Conservation (phyloP, 1,140 invertebrate species). For the Paracyclopina nana region DNA sequence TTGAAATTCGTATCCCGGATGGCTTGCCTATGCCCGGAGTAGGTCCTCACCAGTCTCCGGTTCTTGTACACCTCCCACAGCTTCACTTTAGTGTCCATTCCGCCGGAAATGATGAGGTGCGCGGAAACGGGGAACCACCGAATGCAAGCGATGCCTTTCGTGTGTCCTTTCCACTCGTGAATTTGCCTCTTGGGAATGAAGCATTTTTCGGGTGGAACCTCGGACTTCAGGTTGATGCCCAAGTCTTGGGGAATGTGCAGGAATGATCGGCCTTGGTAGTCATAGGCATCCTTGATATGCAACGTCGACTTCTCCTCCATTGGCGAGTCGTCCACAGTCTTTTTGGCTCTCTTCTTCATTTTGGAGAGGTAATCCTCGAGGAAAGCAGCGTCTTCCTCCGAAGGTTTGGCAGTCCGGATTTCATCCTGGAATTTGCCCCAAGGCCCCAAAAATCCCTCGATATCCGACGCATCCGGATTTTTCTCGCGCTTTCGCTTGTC, state of each 20-base stretch:
- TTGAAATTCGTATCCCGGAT: constrained; percentile 93
- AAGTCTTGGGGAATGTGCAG: constrained; percentile 83
- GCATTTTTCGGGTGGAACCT: constrained; percentile 78
- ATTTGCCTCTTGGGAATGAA: constrained; percentile 93
- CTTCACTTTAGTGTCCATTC: constrained; percentile 89
- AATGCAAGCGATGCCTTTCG: constrained; percentile 87
- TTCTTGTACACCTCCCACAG: constrained; percentile 97
- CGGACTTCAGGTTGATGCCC: constrained; percentile 80
- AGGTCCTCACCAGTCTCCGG: constrained; percentile 78
- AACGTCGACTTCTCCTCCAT: constrained; percentile 84
- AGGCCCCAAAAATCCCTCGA: constrained; percentile 86
- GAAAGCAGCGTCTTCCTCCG: constrained; percentile 74
- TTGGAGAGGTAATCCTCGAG: constrained; percentile 88
- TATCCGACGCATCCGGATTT: constrained; percentile 75
- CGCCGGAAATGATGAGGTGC: constrained; percentile 79
- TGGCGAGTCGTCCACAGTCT: constrained; percentile 60
- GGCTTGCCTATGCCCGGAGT: constrained; percentile 87
- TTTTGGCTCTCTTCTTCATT: constrained; percentile 58
- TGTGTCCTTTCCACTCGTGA: constrained; percentile 91
- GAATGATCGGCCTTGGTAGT: constrained; percentile 93
- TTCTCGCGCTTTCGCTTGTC: constrained; percentile 75
- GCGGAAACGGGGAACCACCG: constrained; percentile 86
- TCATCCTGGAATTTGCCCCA: constrained; percentile 92
- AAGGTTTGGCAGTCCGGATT: constrained; percentile 60
- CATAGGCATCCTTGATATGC: constrained; percentile 80